Conservation (phyloP, 1,140 invertebrate species). For the Phortica variegata region DNA sequence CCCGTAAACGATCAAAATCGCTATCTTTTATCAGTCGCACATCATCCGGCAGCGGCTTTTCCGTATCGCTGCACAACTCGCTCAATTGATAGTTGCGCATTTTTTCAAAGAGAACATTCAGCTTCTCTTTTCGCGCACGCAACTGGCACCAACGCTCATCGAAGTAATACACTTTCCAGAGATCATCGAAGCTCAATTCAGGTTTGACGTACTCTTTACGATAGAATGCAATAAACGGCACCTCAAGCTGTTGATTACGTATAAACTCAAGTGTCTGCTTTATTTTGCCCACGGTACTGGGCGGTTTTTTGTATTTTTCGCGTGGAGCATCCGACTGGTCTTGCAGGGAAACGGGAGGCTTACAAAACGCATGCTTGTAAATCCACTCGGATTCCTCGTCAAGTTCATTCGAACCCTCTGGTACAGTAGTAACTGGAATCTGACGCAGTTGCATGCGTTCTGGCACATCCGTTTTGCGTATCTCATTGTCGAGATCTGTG, state of each 20-base stretch:
- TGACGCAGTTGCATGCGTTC: constrained; percentile 90
- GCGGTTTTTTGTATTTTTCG: constrained; percentile 48
- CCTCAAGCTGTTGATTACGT: constrained; percentile 91
- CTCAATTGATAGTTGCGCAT: constrained; percentile 92
- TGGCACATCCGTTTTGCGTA: constrained; percentile 84
- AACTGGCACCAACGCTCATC: constrained; percentile 97
- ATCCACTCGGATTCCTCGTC: constrained; percentile 98
- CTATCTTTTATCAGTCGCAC: constrained; percentile 81
- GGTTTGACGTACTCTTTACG: constrained; percentile 97
- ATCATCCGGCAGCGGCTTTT: constrained; percentile 80
- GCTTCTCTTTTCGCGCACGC: constrained; percentile 80
- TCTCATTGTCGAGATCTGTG: constrained; percentile 91
- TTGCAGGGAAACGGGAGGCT: constrained; percentile 77
- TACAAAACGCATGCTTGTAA: constrained; percentile 89
- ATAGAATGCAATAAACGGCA: constrained; percentile 98
- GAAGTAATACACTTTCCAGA: constrained; percentile 96
- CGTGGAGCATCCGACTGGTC: constrained; percentile 58
- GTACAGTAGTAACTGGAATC: constrained; percentile 80
- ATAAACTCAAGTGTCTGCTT: constrained; percentile 94
- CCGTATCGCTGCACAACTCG: constrained; percentile 78
- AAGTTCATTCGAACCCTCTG: constrained; percentile 82
- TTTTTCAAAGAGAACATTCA: constrained; percentile 82
- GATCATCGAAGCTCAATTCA: constrained; percentile 90
- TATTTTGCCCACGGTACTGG: constrained; percentile 77
- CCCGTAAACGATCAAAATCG: constrained; percentile 79